Conservation (phyloP, 1,140 invertebrate genomes). For the Rhyacophila brunnea region DNA sequence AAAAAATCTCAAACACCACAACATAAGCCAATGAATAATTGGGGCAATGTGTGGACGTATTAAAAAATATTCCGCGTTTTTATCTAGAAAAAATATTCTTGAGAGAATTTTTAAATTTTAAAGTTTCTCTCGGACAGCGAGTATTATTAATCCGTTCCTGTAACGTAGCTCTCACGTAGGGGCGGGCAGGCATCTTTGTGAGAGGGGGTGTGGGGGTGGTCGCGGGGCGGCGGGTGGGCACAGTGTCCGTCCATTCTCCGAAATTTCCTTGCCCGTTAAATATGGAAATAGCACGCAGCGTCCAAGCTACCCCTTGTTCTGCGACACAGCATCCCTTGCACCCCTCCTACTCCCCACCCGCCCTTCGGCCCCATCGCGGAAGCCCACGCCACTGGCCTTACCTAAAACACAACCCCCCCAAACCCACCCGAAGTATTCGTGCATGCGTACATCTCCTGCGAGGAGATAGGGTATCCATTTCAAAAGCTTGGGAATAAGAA, state of each 20-base stretch:
- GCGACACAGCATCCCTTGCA: conserved; percentile 8
- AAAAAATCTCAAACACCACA: too few species aligned
- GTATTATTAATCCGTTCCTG: too few species aligned
- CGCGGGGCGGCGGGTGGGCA: neutral
- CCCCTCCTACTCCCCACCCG: conserved; percentile 6
- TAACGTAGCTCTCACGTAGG: too few species aligned
- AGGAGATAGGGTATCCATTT: too few species aligned
- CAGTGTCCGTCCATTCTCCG: neutral
- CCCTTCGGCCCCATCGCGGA: neutral
- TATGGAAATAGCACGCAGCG: conserved; percentile 34
- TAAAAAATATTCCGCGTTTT: too few species aligned
- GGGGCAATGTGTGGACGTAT: too few species aligned
- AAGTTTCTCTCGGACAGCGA: too few species aligned
- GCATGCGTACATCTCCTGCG: conserved; percentile 29
- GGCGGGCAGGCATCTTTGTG: conserved; percentile 1
- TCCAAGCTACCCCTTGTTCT: conserved; percentile 23
- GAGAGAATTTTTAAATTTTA: too few species aligned
- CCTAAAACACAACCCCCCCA: conserved; percentile 5
- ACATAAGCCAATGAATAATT: too few species aligned
- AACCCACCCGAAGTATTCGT: conserved; percentile 15
- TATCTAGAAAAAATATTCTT: too few species aligned
- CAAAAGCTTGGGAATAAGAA: too few species aligned
- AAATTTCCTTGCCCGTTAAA: conserved; percentile 14
- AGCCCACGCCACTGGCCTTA: neutral
- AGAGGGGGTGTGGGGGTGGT: neutral